Evolutionary conservation across 1,140 invertebrate species (phyloP), one percentile per base, ranked within the genome.

Genomic region (Drosophila jambulina): DNA sequence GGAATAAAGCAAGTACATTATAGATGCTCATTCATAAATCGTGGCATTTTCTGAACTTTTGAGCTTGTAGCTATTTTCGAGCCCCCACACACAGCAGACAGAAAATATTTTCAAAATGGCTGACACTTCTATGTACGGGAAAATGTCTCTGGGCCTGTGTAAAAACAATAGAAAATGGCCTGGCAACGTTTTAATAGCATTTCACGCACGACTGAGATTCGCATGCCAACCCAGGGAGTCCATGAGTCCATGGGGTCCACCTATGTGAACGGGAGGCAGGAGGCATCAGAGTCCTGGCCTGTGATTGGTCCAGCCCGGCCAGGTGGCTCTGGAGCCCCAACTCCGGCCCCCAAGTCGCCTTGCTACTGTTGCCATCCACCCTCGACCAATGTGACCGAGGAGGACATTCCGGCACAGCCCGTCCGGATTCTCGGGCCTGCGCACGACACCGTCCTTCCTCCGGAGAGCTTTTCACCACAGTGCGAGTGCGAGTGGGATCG

Each of bases 61-160:
- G n/a, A 49, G 67, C 27, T 60, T 71, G 38, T 32, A 51, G 60
- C 38, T 53, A 49, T 57, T 53, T 56, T 59, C 4, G 23, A 58
- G 40, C 34, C 64, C 46, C 38, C n/a, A 21, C 21, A 17, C 19
- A 23, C 13, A 9, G 48, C 74, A 75, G 67, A 75, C 80, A 69
- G 69, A 58, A 65, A 48, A 76, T 82, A 90, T 85, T 88, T 91
- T 91, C 88, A 91, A 91, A 91, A 91, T 91, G 88, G 88, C 88
- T 69, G 88, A 84, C 88, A 74, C 64, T 38, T 71, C 59, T 58
- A 25, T 58, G 38, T 13, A 36, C 32, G 49, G 34, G 34, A 56
- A 61, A 43, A 57, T 54, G 65, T 57, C 21, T 69, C 19, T 58
- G 72, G 23, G 48, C 40, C 42, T 9, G 42, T 42, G 53, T 53